Evolutionary conservation across 2,888 invertebrate species (phyloP).

Genomic region (Drosophila antonietae): DNA sequence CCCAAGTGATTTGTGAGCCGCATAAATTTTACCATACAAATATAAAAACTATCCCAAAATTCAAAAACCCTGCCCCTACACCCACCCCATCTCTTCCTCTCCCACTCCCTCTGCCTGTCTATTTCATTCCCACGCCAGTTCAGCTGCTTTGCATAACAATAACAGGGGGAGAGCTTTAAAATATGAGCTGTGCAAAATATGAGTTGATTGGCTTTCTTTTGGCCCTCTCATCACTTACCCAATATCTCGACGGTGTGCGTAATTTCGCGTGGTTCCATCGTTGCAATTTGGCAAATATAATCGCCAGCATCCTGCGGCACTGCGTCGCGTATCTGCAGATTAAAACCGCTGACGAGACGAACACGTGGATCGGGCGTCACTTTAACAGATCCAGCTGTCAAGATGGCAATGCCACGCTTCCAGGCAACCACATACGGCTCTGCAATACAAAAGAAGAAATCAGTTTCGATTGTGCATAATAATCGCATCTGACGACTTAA

Average conservation of each 20-base stretch:
- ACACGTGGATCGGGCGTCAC: constrained; percentile 88
- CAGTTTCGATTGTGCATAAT: constrained; percentile 16
- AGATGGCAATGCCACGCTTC: constrained; percentile 88
- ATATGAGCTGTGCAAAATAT: constrained; percentile 12
- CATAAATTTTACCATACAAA: constrained; percentile 71
- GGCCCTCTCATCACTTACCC: constrained; percentile 85
- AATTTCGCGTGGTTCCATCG: constrained; percentile 88
- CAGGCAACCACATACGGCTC: constrained; percentile 88
- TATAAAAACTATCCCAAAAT: constrained; percentile 17
- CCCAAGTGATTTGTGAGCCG: constrained; percentile 72
- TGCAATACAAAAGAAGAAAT: constrained; percentile 70
- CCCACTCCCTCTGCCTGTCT: background rate
- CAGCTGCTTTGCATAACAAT: constrained; percentile 73
- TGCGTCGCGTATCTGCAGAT: constrained; percentile 88
- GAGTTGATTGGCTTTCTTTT: constrained; percentile 3
- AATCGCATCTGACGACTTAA: constrained; percentile 44
- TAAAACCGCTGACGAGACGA: constrained; percentile 87
- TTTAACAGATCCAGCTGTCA: constrained; percentile 88
- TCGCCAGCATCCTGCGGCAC: constrained; percentile 88
- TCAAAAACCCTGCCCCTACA: background rate
- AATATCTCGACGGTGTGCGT: constrained; percentile 89
- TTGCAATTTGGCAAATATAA: constrained; percentile 89
- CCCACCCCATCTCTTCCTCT: no score
- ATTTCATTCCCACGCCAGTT: background rate
- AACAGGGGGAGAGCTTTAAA: background rate